A percentile compares a stretch with the other conserved stretches of the same genome.
Evolutionary conservation across 2,113 vertebrate species (phyloP).

Genomic region (Oryzias melastigma): DNA sequence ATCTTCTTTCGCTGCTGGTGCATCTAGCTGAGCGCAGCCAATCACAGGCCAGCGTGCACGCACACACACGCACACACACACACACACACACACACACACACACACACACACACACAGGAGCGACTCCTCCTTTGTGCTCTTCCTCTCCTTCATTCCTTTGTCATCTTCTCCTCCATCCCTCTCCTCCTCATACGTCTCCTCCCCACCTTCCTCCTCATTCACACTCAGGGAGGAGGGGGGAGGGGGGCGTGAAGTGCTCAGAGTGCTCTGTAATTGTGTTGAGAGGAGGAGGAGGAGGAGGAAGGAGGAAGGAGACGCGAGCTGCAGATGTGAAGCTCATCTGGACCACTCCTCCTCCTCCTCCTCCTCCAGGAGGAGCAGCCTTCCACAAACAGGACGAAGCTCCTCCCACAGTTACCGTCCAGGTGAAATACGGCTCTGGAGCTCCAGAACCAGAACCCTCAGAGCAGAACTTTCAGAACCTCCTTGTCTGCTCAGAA

Average conservation of each 20-base stretch:
- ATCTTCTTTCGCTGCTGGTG: slow-evolving; percentile 60
- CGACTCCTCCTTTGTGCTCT: slow-evolving; percentile 34
- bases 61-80: slow-evolving; percentile 24
- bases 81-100: slow-evolving; percentile 35
- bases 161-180: slow-evolving; percentile 29
- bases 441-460: too few relatives aligned
- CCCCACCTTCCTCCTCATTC: slow-evolving; percentile 22
- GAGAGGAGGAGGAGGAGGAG: slow-evolving; percentile 1
- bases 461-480: too few relatives aligned
- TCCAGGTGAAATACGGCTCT: too few relatives aligned
- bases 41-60: slow-evolving; percentile 53
- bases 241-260: slow-evolving; percentile 35
- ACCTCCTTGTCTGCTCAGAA: too few relatives aligned
- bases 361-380: too few relatives aligned
- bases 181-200: slow-evolving; percentile 2
- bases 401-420: too few relatives aligned
- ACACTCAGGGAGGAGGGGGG: slow-evolving; percentile 26
- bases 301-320: too few relatives aligned
- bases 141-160: slow-evolving; percentile 41
- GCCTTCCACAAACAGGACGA: too few relatives aligned
- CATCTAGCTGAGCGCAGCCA: slow-evolving; percentile 58
- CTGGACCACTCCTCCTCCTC: too few relatives aligned
- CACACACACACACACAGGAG: slow-evolving; percentile 14
- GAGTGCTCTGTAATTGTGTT: slow-evolving; percentile 39
- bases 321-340: too few relatives aligned